Evolutionary conservation across 2,797 vertebrate species (phyloP), one percentile per base, ranked within the genome.

Genomic region (Kryptolebias ocellatus): DNA sequence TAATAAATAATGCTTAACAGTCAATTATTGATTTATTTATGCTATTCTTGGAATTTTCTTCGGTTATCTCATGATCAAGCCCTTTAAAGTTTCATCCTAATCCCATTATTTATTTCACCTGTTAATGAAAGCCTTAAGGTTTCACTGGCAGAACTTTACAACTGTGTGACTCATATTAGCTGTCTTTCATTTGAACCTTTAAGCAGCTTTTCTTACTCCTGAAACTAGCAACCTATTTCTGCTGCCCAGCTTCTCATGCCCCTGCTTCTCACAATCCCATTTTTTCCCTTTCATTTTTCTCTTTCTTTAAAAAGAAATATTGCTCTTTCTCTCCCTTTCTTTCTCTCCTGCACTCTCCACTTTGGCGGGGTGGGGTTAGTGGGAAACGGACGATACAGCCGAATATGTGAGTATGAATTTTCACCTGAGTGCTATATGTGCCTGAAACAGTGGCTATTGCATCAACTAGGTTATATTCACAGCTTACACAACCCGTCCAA

Each of bases 331-430:
- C 31, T 51, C 34, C 4, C 27, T 67, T 45, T 70, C 34, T 47
- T 47, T 70, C 87, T 87, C 89, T 84, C 86, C 79, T 86, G 83
- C 89, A n/a, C 83, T 88, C 88, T 89, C 83, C 89, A 88, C 81
- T 92, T 77, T 93, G 90, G 83, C 73, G 89, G 80, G 89, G 84
- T 85, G 86, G 85, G 87, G 86, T 90, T 92, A 99, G 98, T 99
- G 97, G 98, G 97, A 98, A 95, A 97, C 89, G 88, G 98, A 99
- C 91, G 95, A 98, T 92, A 98, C 96, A 37, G 97, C 97, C 60
- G 97, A 99, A 95, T 99, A 99, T 60, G 98, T 99, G 90, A 99
- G 98, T 99, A 96, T 28, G 59, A 84, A 70, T 81, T 82, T 83
- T 89, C 57, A 65, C 83, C 81, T 75, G 88, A 87, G 83, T 92